Base-by-base conservation (phyloP, 2,888 invertebrate genomes). In the Tenthredo amoena region DNA sequence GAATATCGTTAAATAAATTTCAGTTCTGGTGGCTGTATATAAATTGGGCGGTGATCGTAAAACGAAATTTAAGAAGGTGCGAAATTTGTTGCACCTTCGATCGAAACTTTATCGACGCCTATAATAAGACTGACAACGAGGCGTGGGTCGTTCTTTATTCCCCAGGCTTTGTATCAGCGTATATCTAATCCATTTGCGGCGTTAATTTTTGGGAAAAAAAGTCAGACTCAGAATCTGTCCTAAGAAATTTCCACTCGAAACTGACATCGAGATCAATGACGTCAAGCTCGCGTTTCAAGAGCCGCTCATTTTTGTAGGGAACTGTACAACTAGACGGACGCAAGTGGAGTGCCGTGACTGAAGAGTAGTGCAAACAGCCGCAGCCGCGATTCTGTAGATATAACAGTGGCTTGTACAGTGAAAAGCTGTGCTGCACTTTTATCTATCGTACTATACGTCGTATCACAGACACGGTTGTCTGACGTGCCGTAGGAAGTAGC, bases 1-100 rank as follows among this genome's bases (percentile, higher is more conserved):
- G 65, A 83, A 77, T 43, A 76, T 84, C 83, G 85, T 85, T 76
- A 85, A 84, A 77, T 85, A 85, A 85, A 85, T 85, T 81, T 81
- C 62, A 50, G 26, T 37, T 72, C 34, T 84, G 31, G 84, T 62
- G n/a, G 74, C 18, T 12, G 26, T 74, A 18, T 58, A 62, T 81
- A 81, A 81, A 81, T 81, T 81, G n/a, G 37, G n/a, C 81, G 18
- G 3, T 40, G 81, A 62, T 85, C 85, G 85, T 85, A 79, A 85
- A 85, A 47, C 55, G 58, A 72, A 43, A 50, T 72, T 71, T 74
- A 68, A 84, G 65, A 34, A 84, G 58, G 76, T 62, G 74, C 31
- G 84, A 58, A 77, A 10, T 84, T 77, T 77, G 55, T 77, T 18
- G 40, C n/a, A 71, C 74, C 18, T 7, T 34, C 12, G 26, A 55